phyloP scores from a whole-genome alignment of 2,113 vertebrate species.

The Microtus montanus region DNA sequence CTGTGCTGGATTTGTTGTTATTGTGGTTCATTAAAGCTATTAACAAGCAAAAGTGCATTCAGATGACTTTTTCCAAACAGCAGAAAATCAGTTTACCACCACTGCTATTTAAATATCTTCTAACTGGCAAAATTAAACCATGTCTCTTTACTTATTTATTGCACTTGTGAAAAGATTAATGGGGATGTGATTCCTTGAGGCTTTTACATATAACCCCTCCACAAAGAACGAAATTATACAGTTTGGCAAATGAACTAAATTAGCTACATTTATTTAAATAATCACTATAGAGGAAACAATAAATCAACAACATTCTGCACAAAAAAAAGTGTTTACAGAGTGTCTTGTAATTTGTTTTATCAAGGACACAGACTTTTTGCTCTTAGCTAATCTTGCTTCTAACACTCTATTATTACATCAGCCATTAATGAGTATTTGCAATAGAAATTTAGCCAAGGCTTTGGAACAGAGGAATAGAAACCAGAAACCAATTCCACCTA shows the following conservation, averaged over 20 bases:
- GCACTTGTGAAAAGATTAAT: constrained; percentile 88
- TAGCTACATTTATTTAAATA: constrained; percentile 89
- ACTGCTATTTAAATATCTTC: constrained; percentile 81
- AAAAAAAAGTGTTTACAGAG: constrained; percentile 88
- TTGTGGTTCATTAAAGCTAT: constrained; percentile 35
- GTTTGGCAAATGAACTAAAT: constrained; percentile 85
- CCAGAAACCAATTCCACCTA: constrained; percentile 74
- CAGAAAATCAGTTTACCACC: constrained; percentile 73
- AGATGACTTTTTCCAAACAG: constrained; percentile 58
- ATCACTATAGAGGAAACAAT: constrained; percentile 87
- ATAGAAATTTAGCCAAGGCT: constrained; percentile 73
- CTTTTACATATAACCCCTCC: constrained; percentile 86
- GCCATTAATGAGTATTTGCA: constrained; percentile 85
- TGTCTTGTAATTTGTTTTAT: constrained; percentile 87
- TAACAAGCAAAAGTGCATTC: constrained; percentile 70
- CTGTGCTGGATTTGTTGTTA: constrained; percentile 24
- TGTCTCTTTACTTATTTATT: constrained; percentile 89
- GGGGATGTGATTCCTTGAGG: constrained; percentile 86
- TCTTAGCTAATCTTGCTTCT: constrained; percentile 86
- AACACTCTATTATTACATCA: constrained; percentile 84
- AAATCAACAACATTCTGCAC: constrained; percentile 87
- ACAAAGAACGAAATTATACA: constrained; percentile 87
- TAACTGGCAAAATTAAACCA: constrained; percentile 87
- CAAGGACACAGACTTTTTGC: constrained; percentile 85
- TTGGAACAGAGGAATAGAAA: constrained; percentile 57